Evolutionary conservation across 2,888 invertebrate species (phyloP), one percentile per base, ranked within the genome.

Genomic region (Agriotes lineatus): DNA sequence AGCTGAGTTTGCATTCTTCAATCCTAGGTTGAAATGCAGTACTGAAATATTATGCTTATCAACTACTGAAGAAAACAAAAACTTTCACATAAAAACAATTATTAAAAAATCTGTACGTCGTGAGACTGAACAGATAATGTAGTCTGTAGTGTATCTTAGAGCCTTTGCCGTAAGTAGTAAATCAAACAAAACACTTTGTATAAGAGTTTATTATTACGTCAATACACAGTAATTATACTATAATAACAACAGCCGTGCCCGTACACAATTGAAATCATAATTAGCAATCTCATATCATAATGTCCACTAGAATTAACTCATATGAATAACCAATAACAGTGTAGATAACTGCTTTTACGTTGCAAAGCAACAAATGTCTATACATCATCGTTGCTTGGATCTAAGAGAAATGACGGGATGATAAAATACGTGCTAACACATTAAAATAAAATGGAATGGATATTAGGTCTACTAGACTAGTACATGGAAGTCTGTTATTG

Each of bases 371-470:
- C 12, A 12, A 1, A 22, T 10, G n/a, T 20, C 10, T 45, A 44
- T 20, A 25, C 6, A 48, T 22, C 18, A 48, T 22, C 48, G 48
- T 22, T 22, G 20, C 12, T 20, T 48, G 22, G 19, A 48, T 48
- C 14, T 25, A 12, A 48, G 12, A 48, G 6, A 48, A 25, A 48
- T 22, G 48, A 48, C 22, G 22, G 4, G 18, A 48, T 48, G 48
- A 48, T 10, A 48, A 4, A 22, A 20, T 48, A 22, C 18, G 12
- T 48, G 12, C 19, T 5, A 35, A 25, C 42, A n/a, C n/a, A 60
- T 12, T 60, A 60, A 30, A 48, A 18, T 48, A 60, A 60, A 33
- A 60, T 60, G 59, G 59, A 60, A 60, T 60, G 59, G 48, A 35
- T 18, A 35, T 60, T 9, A 37, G 3, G n/a, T 6, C 20, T 45